phyloP scores from a whole-genome alignment of 2,888 invertebrate genomes.

The Blastobasis lacticolella region DNA sequence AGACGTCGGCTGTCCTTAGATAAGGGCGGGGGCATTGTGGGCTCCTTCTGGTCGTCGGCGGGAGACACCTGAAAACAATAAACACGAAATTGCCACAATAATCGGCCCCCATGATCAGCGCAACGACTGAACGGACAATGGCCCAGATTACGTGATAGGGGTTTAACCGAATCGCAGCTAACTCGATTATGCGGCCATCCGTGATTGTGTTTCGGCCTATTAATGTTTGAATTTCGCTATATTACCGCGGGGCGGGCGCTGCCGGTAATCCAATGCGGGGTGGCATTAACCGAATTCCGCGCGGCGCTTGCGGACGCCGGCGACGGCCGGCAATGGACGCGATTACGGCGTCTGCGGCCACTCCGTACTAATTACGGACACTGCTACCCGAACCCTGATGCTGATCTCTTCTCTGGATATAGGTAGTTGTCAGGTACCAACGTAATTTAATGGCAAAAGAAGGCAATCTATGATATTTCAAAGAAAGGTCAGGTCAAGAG shows the following conservation, averaged over 20 bases:
- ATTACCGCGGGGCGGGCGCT: constrained; percentile 58
- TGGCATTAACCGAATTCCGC: constrained; percentile 55
- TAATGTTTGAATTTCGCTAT: constrained; percentile 74
- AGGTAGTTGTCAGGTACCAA: too few relatives aligned
- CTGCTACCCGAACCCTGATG: too few relatives aligned
- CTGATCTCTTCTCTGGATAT: too few relatives aligned
- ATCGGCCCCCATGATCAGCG: constrained; percentile 67
- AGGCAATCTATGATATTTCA: too few relatives aligned
- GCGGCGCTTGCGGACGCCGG: constrained; percentile 33
- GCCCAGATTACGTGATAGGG: constrained; percentile 69
- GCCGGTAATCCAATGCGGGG: constrained; percentile 62
- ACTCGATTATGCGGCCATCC: constrained; percentile 72
- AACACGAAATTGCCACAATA: constrained; percentile 69
- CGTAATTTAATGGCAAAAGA: too few relatives aligned
- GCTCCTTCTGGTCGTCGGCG: constrained; percentile 39
- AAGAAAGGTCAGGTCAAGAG: too few relatives aligned
- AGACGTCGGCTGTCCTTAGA: constrained; percentile 31
- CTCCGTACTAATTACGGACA: too few relatives aligned
- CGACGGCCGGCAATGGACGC: background rate
- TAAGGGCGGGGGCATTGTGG: constrained; percentile 40
- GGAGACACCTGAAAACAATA: constrained; percentile 69
- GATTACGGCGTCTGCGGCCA: too few relatives aligned
- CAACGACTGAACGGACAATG: constrained; percentile 64
- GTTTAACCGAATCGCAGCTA: constrained; percentile 70
- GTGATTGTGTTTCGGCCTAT: constrained; percentile 71